Percentiles rank a stretch among this genome's conserved stretches.
Conservation (phyloP, 2,113 vertebrate species). For the Microtus montanus region DNA sequence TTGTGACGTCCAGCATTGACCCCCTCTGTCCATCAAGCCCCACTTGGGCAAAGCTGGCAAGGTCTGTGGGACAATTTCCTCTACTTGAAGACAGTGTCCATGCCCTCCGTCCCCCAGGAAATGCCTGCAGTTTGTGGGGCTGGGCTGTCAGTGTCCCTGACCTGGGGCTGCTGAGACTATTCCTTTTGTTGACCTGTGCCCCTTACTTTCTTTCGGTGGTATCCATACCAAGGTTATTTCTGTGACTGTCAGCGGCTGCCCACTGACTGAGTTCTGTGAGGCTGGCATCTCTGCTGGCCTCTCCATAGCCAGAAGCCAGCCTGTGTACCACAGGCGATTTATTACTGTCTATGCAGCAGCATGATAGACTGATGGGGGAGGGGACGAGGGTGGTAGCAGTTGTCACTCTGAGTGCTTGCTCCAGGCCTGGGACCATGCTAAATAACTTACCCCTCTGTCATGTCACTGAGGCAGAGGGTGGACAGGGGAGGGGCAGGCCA, state of each 20-base stretch:
- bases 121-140: neutral
- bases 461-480: neutral
- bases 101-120: neutral
- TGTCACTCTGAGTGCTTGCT: neutral
- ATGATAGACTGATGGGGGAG: neutral
- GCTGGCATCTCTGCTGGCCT: neutral
- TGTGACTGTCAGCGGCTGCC: too few relatives aligned
- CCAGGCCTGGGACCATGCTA: neutral
- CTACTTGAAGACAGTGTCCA: neutral
- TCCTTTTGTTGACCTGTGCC: neutral
- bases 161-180: neutral
- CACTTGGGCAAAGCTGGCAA: neutral
- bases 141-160: neutral
- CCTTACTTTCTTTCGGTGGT: neutral
- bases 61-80: neutral
- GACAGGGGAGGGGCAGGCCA: rapidly evolving
- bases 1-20: rapidly evolving
- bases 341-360: rapidly evolving
- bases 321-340: rapidly evolving
- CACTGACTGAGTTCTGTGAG: neutral
- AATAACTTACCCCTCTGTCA: neutral
- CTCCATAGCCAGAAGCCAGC: neutral
- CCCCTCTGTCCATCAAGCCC: neutral
- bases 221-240: neutral
- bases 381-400: rapidly evolving